Base-by-base conservation (phyloP, 2,888 invertebrate genomes). In the Ferdinandea cuprea region DNA sequence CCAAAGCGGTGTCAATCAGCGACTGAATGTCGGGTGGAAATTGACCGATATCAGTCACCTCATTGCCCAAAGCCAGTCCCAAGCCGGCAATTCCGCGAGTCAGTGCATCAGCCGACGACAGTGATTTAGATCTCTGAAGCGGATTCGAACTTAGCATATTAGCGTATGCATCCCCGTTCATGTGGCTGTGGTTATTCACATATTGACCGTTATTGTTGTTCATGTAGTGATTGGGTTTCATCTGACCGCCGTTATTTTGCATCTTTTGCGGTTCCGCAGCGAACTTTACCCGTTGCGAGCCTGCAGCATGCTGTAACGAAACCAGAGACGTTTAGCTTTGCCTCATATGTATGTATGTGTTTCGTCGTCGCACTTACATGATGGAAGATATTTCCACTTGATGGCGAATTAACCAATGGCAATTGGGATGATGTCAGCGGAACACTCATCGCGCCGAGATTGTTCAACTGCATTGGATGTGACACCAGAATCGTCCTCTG, bases 71-170 rank as follows among this genome's bases (percentile, higher is more conserved):
- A 3, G 92, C 91, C 46, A 93, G 88, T 0, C 93, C 93, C 86
- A 94, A 91, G n/a, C 94, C 92, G 32, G 94, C 94, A 90, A 94
- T 93, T 15, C 94, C 93, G 50, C 94, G 92, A 56, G 94, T 93
- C 85, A 94, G 91, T 9, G 94, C 93, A 88, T 96, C 96, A 0
- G 95, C 94, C 0, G 96, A 94, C 8, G 95, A 95, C 86, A 96
- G 90, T 72, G 96, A 96, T 90, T 96, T 96, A 78, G 96, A 96
- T 54, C 96, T 93, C 91, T 96, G 96, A 80, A 96, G 85, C 15
- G 90, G 87, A 71, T 86, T 86, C 42, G 87, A 87, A 63, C 74
- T 87, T 13, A 89, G 86, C 72, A 87, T 86, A 9, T 86, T 68
- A 0, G 69, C 59, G 65, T 90, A 90, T 0, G 88, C 86, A 86